These are phyloP conservation scores for Yponomeuta sedellus DNA, from an alignment of 2,888 invertebrate genomes.

Conservation along the genomic window DNA sequence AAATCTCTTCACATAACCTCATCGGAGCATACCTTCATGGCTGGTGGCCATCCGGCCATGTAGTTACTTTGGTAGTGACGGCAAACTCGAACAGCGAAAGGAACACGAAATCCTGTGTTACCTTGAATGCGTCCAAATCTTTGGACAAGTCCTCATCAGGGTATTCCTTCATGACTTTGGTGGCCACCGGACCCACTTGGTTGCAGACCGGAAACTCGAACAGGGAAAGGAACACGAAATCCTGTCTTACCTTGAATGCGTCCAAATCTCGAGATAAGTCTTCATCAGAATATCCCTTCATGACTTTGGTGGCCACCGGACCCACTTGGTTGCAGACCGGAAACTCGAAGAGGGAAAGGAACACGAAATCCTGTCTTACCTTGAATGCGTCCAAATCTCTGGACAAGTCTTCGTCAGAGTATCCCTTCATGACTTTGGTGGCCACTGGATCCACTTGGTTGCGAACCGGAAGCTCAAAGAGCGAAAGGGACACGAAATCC, in stretches of 20 bases:
- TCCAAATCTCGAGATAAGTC: slow-evolving; percentile 83
- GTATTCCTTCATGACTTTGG: neutral
- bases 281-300: slow-evolving; percentile 93
- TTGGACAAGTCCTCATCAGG: neutral
- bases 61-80: too few species aligned
- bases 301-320: slow-evolving; percentile 89
- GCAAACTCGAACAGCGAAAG: too few species aligned
- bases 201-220: too few species aligned
- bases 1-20: neutral
- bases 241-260: slow-evolving; percentile 81
- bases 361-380: slow-evolving; percentile 53
- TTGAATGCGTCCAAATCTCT: slow-evolving; percentile 85
- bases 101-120: slow-evolving; percentile 36
- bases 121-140: slow-evolving; percentile 61
- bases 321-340: slow-evolving; percentile 92
- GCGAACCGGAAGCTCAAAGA: slow-evolving; percentile 79
- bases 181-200: too few species aligned
- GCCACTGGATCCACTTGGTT: slow-evolving; percentile 92
- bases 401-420: slow-evolving; percentile 87
- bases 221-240: too few species aligned
- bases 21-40: neutral
- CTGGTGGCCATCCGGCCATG: too few species aligned
- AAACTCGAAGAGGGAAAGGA: too few species aligned
- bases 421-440: slow-evolving; percentile 93
- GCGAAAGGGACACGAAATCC: too few species aligned